Evolutionary conservation across 2,113 vertebrate genomes (phyloP).

Genomic region (Equus przewalskii): DNA sequence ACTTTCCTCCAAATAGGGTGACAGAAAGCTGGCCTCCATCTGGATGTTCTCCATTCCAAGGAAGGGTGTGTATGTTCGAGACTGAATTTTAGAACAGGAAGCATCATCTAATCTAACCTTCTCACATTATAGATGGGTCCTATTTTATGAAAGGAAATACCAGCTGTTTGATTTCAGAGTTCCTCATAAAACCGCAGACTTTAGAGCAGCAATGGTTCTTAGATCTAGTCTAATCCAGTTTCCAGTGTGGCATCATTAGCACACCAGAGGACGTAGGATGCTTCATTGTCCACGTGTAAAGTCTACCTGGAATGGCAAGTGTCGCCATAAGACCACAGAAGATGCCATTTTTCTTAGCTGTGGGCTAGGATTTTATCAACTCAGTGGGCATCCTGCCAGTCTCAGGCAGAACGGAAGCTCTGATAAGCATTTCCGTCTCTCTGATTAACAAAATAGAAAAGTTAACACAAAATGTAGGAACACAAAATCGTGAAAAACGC

Average conservation of each 20-base stretch:
- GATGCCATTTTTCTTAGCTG: background rate
- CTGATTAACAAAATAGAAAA: background rate
- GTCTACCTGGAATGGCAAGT: background rate
- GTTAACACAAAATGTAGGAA: background rate
- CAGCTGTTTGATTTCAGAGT: background rate
- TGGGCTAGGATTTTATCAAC: background rate
- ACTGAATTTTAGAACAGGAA: background rate
- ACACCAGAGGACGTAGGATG: background rate
- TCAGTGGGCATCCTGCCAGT: background rate
- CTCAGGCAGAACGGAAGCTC: background rate
- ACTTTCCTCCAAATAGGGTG: background rate
- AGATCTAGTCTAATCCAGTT: background rate
- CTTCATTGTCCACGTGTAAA: background rate
- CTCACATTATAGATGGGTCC: background rate
- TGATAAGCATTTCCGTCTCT: background rate
- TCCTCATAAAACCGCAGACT: background rate
- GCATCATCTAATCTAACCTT: background rate
- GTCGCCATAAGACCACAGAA: background rate
- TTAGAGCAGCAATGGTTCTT: background rate
- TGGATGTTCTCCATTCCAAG: background rate
- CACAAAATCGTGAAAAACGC: background rate
- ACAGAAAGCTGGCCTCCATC: background rate
- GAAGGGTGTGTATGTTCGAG: background rate
- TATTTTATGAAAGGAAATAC: background rate
- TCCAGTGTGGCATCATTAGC: background rate